Conservation (phyloP, 2,797 vertebrate species). For the Halcyon chelicuti region DNA sequence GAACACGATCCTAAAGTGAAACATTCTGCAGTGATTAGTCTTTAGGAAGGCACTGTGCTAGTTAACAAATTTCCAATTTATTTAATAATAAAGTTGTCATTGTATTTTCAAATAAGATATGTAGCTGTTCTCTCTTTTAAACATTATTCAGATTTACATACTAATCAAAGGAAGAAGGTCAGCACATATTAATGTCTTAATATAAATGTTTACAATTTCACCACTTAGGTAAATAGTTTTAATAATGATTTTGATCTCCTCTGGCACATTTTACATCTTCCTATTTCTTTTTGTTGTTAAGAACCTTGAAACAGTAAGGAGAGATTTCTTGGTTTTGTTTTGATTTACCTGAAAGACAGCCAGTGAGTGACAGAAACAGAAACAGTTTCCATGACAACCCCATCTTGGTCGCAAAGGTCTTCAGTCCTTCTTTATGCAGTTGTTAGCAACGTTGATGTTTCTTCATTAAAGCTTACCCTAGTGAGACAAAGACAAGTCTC, state of each 20-base stretch:
- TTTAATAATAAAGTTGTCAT: neutral
- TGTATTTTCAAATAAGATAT: neutral
- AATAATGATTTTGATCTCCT: neutral
- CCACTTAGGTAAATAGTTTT: neutral
- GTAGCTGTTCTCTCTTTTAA: neutral
- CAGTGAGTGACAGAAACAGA: constrained; percentile 89
- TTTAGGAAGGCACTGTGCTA: neutral
- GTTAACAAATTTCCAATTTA: neutral
- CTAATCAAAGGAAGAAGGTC: neutral
- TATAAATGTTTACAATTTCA: neutral
- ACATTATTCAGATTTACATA: neutral
- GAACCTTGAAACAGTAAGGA: neutral
- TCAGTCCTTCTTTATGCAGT: constrained; percentile 74
- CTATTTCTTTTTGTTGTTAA: neutral
- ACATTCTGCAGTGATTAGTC: neutral
- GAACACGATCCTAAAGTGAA: neutral
- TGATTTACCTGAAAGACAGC: constrained; percentile 91
- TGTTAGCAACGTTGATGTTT: constrained; percentile 81
- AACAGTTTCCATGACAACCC: constrained; percentile 92
- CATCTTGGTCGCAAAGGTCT: constrained; percentile 87
- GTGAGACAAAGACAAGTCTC: constrained; percentile 71
- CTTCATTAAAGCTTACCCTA: constrained; percentile 91
- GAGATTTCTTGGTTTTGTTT: neutral
- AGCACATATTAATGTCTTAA: neutral
- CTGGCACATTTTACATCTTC: neutral